phyloP scores from a whole-genome alignment of 1,140 invertebrate genomes.

The Apis florea region DNA sequence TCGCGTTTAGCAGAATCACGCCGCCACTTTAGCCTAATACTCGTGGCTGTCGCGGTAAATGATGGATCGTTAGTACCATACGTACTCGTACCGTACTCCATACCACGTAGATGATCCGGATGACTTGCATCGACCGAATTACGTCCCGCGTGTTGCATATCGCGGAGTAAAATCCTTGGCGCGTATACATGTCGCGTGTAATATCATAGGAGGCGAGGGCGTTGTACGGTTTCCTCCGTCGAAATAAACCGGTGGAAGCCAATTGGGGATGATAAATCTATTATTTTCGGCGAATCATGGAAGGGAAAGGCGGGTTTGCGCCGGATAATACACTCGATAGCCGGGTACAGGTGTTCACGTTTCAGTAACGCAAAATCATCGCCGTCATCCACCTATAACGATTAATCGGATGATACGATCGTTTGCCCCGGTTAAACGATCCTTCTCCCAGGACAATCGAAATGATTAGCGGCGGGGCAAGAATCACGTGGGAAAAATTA shows the following conservation, averaged over 20 bases:
- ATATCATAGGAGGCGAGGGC: neutral
- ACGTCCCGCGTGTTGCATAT: slow-evolving; percentile 71
- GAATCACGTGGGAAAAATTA: neutral
- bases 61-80: slow-evolving; percentile 66
- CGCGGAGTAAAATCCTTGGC: slow-evolving; percentile 61
- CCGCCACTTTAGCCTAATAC: slow-evolving; percentile 70
- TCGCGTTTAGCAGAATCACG: slow-evolving; percentile 71
- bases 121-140: slow-evolving; percentile 75
- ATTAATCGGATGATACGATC: slow-evolving; percentile 30
- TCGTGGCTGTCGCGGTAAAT: slow-evolving; percentile 68
- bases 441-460: slow-evolving; percentile 3
- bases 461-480: neutral
- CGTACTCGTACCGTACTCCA: slow-evolving; percentile 6
- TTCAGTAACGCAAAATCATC: slow-evolving; percentile 23
- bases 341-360: slow-evolving; percentile 24
- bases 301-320: neutral
- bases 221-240: slow-evolving; percentile 18
- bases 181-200: slow-evolving; percentile 2
- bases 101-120: slow-evolving; percentile 67
- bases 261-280: slow-evolving; percentile 69
- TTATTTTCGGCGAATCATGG: slow-evolving; percentile 61
- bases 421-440: slow-evolving; percentile 16
- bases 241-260: slow-evolving; percentile 61
- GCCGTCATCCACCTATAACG: neutral
- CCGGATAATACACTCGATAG: slow-evolving; percentile 15